phyloP scores from a whole-genome alignment of 2,888 invertebrate species.

The Hedya salicella region DNA sequence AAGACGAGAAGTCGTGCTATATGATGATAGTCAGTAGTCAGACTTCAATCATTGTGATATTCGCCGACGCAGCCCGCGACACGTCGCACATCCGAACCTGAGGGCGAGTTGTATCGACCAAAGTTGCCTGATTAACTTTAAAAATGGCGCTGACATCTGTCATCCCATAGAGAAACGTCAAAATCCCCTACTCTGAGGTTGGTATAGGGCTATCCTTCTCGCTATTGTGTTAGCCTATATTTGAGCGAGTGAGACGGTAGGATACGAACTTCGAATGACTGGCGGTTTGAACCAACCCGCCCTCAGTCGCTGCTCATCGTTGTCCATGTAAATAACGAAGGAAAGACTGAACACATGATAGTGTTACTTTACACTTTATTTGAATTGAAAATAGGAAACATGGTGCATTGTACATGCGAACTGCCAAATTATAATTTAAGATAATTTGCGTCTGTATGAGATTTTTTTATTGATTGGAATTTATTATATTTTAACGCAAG shows the following conservation, averaged over 20 bases:
- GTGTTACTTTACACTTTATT: conserved; percentile 51
- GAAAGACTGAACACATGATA: conserved; percentile 74
- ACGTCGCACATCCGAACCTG: too few species aligned
- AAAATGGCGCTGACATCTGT: too few species aligned
- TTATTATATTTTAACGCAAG: conserved; percentile 43
- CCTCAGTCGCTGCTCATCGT: conserved; percentile 33
- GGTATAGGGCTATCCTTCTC: too few species aligned
- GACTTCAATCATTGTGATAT: conserved; percentile 64
- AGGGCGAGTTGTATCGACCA: too few species aligned
- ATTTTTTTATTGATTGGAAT: conserved; percentile 36
- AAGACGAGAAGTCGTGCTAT: conserved; percentile 49
- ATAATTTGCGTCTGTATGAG: conserved; percentile 45
- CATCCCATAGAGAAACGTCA: too few species aligned
- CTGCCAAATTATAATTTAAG: conserved; percentile 44
- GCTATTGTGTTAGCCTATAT: too few species aligned
- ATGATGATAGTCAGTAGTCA: conserved; percentile 57
- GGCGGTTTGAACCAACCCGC: background rate
- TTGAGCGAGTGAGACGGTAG: too few species aligned
- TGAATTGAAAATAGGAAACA: conserved; percentile 29
- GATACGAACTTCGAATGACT: too few species aligned
- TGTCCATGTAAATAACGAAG: conserved; percentile 79
- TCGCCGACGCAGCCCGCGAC: conserved; percentile 49
- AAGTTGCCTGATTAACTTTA: too few species aligned
- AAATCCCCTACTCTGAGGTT: too few species aligned
- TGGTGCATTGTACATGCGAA: conserved; percentile 40